These are phyloP conservation scores for Psix sp. DNA, from an alignment of 1,140 invertebrate species.

Conservation along the genomic window DNA sequence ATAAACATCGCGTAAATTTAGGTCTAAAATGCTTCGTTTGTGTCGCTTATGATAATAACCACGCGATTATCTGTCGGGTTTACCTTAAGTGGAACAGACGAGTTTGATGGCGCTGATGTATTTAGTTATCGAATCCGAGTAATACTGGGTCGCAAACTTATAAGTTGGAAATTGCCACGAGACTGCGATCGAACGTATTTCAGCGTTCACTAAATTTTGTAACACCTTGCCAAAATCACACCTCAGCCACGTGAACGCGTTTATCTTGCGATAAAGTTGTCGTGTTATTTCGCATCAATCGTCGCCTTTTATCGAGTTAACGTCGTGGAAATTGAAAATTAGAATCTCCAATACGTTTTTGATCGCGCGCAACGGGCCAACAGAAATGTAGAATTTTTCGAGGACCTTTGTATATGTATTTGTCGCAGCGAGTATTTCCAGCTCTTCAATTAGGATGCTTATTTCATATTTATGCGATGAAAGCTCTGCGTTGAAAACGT, in stretches of 20 bases:
- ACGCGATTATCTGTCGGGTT: too few species aligned
- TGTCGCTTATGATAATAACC: conserved; percentile 2
- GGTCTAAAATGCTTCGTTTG: conserved; percentile 17
- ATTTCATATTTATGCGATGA: conserved; percentile 14
- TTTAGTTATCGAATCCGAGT: too few species aligned
- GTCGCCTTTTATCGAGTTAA: too few species aligned
- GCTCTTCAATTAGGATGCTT: conserved; percentile 15
- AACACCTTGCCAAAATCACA: conserved; percentile 45
- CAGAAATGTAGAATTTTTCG: too few species aligned
- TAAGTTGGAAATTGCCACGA: too few species aligned
- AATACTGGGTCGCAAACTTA: too few species aligned
- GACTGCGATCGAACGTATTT: conserved; percentile 6
- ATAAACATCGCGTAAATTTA: conserved; percentile 42
- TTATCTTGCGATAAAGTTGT: conserved; percentile 6
- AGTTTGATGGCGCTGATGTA: too few species aligned
- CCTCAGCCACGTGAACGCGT: conserved; percentile 1
- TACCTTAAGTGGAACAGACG: too few species aligned
- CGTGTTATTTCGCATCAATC: not conserved
- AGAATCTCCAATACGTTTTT: too few species aligned
- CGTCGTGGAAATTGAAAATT: too few species aligned
- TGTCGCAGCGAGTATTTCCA: conserved; percentile 6
- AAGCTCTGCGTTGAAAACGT: conserved; percentile 4
- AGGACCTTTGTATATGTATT: too few species aligned
- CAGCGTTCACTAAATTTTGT: conserved; percentile 39
- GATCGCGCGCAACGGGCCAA: too few species aligned